Percentiles rank a stretch among this genome's conserved stretches.
phyloP scores from a whole-genome alignment of 2,888 invertebrate species.

The Cordilura impudica region DNA sequence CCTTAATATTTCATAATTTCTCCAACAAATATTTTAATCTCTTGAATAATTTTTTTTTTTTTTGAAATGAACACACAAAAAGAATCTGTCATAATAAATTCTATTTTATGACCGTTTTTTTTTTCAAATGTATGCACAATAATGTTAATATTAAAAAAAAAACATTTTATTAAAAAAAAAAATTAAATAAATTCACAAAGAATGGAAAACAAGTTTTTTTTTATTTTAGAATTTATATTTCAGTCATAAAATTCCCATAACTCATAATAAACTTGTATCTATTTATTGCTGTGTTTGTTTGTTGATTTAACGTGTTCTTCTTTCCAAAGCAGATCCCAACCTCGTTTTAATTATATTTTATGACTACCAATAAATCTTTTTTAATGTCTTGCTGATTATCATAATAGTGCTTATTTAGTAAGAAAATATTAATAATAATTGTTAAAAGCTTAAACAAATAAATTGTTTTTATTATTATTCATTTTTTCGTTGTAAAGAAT shows the following conservation, averaged over 20 bases:
- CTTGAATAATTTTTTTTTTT: slow-evolving; percentile 41
- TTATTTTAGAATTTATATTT: slow-evolving; percentile 43
- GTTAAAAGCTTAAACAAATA: slow-evolving; percentile 8
- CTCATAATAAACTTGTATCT: slow-evolving; percentile 51
- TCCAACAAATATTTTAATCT: slow-evolving; percentile 48
- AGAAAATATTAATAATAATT: slow-evolving; percentile 44
- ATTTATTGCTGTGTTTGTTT: slow-evolving; percentile 15
- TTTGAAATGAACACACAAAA: slow-evolving; percentile 36
- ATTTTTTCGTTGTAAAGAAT: neutral
- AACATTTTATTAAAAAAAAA: slow-evolving; percentile 46
- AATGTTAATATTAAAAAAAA: slow-evolving; percentile 25
- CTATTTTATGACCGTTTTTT: slow-evolving; percentile 57
- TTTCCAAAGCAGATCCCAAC: slow-evolving; percentile 35
- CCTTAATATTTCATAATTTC: slow-evolving; percentile 23
- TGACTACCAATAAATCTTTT: slow-evolving; percentile 55
- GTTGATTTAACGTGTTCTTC: neutral
- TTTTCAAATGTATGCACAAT: slow-evolving; percentile 28
- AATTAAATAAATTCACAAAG: slow-evolving; percentile 54
- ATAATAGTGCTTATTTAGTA: slow-evolving; percentile 48
- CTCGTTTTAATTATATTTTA: slow-evolving; percentile 59
- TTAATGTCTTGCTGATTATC: slow-evolving; percentile 59
- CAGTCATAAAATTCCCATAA: slow-evolving; percentile 54
- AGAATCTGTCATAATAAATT: slow-evolving; percentile 61
- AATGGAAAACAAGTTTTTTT: slow-evolving; percentile 40
- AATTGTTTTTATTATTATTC: neutral